Evolutionary conservation across 2,888 invertebrate genomes (phyloP).

Genomic region (Phanerotoma sp.): DNA sequence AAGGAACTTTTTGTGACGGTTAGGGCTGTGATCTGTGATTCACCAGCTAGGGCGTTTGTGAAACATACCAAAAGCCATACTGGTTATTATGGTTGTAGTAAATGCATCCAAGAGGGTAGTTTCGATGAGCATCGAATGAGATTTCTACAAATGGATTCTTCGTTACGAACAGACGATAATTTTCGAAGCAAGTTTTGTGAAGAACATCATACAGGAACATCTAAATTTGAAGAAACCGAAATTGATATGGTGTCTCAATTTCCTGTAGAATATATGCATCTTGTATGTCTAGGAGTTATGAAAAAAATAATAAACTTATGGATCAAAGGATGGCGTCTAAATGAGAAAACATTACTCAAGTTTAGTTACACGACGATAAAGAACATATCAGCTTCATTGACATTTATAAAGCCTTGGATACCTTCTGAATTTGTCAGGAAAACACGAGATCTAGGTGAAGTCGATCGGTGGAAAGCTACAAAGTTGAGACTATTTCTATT

Average conservation of each 20-base stretch:
- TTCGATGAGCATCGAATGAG: slow-evolving; percentile 5
- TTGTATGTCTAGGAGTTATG: slow-evolving; percentile 37
- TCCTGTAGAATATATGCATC: slow-evolving; percentile 40
- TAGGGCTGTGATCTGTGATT: slow-evolving; percentile 8
- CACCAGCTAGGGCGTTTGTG: slow-evolving; percentile 6
- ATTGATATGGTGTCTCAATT: slow-evolving; percentile 38
- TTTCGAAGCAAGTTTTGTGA: background rate
- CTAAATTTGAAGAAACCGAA: slow-evolving; percentile 31
- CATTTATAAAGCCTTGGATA: background rate
- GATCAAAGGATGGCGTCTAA: background rate
- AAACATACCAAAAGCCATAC: slow-evolving; percentile 8
- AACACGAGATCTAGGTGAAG: background rate
- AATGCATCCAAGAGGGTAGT: slow-evolving; percentile 2
- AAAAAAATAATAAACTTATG: slow-evolving; percentile 30
- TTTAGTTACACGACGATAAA: background rate
- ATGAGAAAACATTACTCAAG: background rate
- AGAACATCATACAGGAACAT: slow-evolving; percentile 10
- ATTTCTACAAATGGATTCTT: slow-evolving; percentile 1
- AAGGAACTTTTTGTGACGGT: background rate
- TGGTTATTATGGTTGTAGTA: slow-evolving; percentile 7
- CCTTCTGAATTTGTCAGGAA: background rate
- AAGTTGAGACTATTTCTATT: slow-evolving; percentile 9
- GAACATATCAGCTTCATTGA: slow-evolving; percentile 11
- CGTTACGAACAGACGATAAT: slow-evolving; percentile 6
- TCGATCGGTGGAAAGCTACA: background rate